Conservation (phyloP, 2,113 vertebrate genomes). For the Alectura lathami region DNA sequence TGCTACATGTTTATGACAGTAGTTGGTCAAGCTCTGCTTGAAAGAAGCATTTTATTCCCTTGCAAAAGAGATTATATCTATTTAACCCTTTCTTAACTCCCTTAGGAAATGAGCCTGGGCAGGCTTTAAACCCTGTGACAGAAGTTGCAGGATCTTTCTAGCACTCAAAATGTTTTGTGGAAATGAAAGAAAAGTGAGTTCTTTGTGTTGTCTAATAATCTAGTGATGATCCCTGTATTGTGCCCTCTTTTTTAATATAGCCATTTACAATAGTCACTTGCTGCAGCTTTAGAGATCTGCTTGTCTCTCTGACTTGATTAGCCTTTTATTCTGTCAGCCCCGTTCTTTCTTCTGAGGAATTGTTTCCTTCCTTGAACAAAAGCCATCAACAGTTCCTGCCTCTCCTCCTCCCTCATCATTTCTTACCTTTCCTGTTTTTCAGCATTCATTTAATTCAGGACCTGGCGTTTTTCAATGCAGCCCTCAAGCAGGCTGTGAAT, state of each 20-base stretch:
- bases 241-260: constrained; percentile 23
- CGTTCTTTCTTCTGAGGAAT: constrained; percentile 51
- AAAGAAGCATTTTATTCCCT: constrained; percentile 64
- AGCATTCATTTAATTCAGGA: constrained; percentile 43
- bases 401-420: constrained; percentile 32
- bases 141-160: background rate
- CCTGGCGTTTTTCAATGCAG: constrained; percentile 3
- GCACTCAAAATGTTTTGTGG: background rate
- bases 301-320: constrained; percentile 56
- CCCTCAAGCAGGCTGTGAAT: background rate
- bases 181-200: constrained; percentile 26
- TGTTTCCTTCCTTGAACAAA: constrained; percentile 63
- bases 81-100: constrained; percentile 63
- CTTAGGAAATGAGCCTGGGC: background rate
- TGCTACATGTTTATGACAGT: constrained; percentile 70
- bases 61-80: constrained; percentile 22
- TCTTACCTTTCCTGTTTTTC: constrained; percentile 59
- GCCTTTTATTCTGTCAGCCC: constrained; percentile 53
- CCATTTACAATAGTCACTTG: constrained; percentile 29
- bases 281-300: constrained; percentile 34
- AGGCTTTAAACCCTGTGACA: background rate
- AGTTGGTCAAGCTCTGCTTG: constrained; percentile 72
- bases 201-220: constrained; percentile 37
- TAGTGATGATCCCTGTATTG: background rate
- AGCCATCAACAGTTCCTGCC: constrained; percentile 7